A percentile compares a stretch with the other conserved stretches of the same genome.
These are phyloP conservation scores for Brachyptera putata DNA, from an alignment of 2,888 invertebrate genomes.

Conservation along the genomic window DNA sequence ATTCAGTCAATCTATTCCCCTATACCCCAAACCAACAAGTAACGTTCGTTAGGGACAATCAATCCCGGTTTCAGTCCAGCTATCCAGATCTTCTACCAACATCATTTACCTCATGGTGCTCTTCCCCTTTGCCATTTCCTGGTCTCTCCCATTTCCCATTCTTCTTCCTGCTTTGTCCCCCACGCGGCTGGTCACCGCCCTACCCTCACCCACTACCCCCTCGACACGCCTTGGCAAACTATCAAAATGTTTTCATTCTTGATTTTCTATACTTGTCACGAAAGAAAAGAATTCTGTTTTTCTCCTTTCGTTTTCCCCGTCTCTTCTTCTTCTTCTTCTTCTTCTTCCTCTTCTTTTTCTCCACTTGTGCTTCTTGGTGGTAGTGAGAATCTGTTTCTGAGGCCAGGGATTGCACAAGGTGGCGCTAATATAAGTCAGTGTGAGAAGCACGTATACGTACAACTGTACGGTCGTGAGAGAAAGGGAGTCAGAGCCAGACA, in stretches of 20 bases:
- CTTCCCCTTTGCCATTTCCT: no score
- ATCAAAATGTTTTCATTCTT: conserved; percentile 1
- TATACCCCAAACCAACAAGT: no score
- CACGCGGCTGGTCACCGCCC: background rate
- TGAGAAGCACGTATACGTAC: no score
- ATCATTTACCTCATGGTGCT: background rate
- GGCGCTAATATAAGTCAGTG: conserved; percentile 4
- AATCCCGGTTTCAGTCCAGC: no score
- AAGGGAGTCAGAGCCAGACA: no score
- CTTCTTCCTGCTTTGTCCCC: conserved; percentile 11
- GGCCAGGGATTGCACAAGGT: background rate
- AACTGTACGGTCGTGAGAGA: no score
- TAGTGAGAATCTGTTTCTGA: conserved; percentile 1
- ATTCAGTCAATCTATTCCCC: no score
- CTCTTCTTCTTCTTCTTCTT: conserved; percentile 1
- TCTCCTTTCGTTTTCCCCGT: no score
- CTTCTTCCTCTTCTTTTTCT: background rate
- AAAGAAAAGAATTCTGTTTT: background rate
- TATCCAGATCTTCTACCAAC: no score
- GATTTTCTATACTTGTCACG: conserved; percentile 17
- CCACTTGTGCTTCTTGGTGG: conserved; percentile 6
- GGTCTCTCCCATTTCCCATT: conserved; percentile 5
- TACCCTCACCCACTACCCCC: background rate
- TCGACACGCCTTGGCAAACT: conserved; percentile 8
- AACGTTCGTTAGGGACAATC: no score